Percentiles rank a stretch among this genome's conserved stretches.
These are phyloP conservation scores for Triplophysa dalaica DNA, from an alignment of 2,113 vertebrate genomes.

Conservation along the genomic window DNA sequence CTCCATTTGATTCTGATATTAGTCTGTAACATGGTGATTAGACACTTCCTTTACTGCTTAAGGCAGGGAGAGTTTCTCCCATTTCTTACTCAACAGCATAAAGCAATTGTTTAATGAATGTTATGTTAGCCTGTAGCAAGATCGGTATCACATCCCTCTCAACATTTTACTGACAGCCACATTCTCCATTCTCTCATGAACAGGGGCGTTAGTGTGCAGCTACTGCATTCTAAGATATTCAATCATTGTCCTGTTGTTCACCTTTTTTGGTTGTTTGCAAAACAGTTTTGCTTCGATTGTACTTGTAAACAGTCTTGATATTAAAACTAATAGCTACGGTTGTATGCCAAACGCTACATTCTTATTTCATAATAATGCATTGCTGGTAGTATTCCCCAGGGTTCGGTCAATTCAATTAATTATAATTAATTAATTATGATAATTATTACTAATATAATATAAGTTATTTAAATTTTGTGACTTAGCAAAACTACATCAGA, in stretches of 20 bases:
- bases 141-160: slow-evolving; percentile 29
- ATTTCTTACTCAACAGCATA: neutral
- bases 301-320: too few relatives aligned
- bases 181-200: slow-evolving; percentile 8
- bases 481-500: too few relatives aligned
- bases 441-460: too few relatives aligned
- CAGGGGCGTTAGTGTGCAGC: neutral
- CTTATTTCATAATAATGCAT: too few relatives aligned
- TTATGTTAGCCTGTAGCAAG: slow-evolving; percentile 11
- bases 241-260: neutral
- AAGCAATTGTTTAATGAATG: neutral
- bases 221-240: neutral
- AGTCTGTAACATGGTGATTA: slow-evolving; percentile 56
- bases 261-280: neutral
- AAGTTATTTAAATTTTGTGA: too few relatives aligned
- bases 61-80: neutral
- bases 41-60: slow-evolving; percentile 37
- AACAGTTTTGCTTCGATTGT: neutral
- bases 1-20: slow-evolving; percentile 69
- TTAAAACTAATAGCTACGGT: too few relatives aligned
- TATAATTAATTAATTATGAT: too few relatives aligned
- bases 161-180: neutral
- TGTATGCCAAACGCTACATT: too few relatives aligned
- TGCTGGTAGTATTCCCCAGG: neutral
- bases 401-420: too few relatives aligned